Percentiles rank a stretch among this genome's conserved stretches.
Conservation (phyloP, 2,113 vertebrate species). For the Ceuthmochares aereus region DNA sequence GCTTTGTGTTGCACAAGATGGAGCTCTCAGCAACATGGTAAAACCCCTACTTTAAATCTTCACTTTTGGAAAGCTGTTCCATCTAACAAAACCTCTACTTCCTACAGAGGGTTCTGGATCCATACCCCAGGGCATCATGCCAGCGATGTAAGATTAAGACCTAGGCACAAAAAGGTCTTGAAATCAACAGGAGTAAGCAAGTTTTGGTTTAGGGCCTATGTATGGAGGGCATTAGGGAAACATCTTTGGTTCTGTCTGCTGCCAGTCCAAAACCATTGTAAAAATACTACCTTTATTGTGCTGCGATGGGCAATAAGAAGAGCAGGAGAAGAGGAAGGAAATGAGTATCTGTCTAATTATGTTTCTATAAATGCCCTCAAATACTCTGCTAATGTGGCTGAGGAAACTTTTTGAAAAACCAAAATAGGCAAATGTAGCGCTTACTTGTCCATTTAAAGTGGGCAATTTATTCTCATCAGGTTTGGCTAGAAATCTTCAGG, state of each 20-base stretch:
- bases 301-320: neutral
- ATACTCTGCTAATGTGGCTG: neutral
- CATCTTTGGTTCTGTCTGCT: neutral
- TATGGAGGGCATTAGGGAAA: neutral
- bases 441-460: neutral
- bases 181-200: neutral
- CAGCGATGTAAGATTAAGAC: neutral
- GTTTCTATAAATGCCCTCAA: constrained; percentile 18
- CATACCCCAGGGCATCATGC: neutral
- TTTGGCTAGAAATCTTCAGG: constrained; percentile 3
- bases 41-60: neutral
- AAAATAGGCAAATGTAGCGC: neutral
- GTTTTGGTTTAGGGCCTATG: neutral
- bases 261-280: neutral
- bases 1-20: constrained; percentile 43
- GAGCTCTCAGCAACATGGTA: constrained; percentile 10
- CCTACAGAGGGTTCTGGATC: neutral
- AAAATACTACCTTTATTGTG: neutral
- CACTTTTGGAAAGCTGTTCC: neutral
- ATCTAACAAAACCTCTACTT: neutral
- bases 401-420: constrained; percentile 3
- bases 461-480: neutral
- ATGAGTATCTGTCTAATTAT: constrained; percentile 3
- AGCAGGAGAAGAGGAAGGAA: constrained; percentile 11
- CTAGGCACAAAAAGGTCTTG: neutral